These are phyloP conservation scores for Anarhynchus alexandrinus DNA, from an alignment of 2,113 vertebrate genomes.

Conservation along the genomic window DNA sequence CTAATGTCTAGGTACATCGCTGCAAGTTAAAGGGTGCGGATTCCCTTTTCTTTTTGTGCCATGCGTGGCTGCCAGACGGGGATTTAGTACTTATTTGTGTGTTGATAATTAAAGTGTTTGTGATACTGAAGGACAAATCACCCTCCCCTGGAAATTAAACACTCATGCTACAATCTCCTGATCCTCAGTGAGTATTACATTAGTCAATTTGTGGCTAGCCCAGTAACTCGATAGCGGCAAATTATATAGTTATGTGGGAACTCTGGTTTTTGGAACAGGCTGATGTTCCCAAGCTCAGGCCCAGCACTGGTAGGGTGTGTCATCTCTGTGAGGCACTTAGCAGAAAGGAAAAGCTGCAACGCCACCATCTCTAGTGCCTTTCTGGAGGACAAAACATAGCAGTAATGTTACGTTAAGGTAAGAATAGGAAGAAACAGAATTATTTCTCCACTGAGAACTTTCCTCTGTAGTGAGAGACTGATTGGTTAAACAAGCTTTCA, in stretches of 20 bases:
- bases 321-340: slow-evolving; percentile 5
- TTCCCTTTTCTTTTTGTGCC: neutral
- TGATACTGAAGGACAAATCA: neutral
- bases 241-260: slow-evolving; percentile 71
- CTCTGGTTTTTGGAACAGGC: slow-evolving; percentile 69
- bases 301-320: slow-evolving; percentile 53
- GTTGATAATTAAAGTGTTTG: neutral
- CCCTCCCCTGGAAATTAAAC: slow-evolving; percentile 24
- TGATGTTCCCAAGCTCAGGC: slow-evolving; percentile 69
- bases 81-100: neutral
- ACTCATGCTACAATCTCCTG: neutral
- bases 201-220: slow-evolving; percentile 62
- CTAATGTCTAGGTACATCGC: neutral
- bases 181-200: slow-evolving; percentile 18
- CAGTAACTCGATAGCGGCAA: slow-evolving; percentile 57
- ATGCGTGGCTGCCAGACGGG: neutral
- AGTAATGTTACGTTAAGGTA: neutral
- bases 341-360: slow-evolving; percentile 20
- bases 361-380: neutral
- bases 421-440: neutral
- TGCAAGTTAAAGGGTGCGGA: neutral
- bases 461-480: neutral
- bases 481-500: neutral
- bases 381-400: slow-evolving; percentile 32
- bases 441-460: neutral